Evolutionary conservation across 2,888 invertebrate species (phyloP).

Genomic region (Sericinus montela): DNA sequence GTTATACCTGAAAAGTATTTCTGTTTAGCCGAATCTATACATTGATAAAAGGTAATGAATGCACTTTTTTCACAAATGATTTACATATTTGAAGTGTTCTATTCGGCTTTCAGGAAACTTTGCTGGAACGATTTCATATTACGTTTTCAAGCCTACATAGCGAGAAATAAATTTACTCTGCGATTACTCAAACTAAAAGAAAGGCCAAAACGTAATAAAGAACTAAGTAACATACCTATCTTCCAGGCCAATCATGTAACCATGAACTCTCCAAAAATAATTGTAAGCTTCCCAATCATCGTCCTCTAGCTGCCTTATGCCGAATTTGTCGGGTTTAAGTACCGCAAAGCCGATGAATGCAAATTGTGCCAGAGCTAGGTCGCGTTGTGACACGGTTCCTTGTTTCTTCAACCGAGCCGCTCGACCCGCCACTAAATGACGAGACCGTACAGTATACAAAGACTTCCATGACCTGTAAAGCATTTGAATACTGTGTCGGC

Average conservation of each 20-base stretch:
- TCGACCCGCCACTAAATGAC: slow-evolving; percentile 82
- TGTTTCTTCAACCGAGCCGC: slow-evolving; percentile 59
- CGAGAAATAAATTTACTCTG: too few species aligned
- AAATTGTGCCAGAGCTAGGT: slow-evolving; percentile 92
- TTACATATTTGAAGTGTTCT: too few species aligned
- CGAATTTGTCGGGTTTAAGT: slow-evolving; percentile 81
- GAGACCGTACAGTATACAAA: slow-evolving; percentile 81
- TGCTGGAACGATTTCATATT: too few species aligned
- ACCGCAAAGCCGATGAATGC: slow-evolving; percentile 90
- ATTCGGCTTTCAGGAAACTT: too few species aligned
- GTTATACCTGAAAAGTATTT: too few species aligned
- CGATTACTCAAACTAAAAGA: too few species aligned
- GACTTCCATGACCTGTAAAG: slow-evolving; percentile 83
- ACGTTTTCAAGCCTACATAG: too few species aligned
- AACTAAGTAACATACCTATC: slow-evolving; percentile 78
- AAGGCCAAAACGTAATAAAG: too few species aligned
- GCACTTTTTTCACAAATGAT: too few species aligned
- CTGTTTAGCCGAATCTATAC: too few species aligned
- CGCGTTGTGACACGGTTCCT: slow-evolving; percentile 86
- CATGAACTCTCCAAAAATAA: slow-evolving; percentile 92
- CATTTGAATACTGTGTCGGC: not conserved
- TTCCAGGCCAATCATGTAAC: slow-evolving; percentile 89
- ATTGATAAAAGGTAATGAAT: too few species aligned
- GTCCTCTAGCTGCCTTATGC: slow-evolving; percentile 78
- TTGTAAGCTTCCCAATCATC: slow-evolving; percentile 86